phyloP scores from a whole-genome alignment of 2,113 vertebrate species.

The Lophura nycthemera region DNA sequence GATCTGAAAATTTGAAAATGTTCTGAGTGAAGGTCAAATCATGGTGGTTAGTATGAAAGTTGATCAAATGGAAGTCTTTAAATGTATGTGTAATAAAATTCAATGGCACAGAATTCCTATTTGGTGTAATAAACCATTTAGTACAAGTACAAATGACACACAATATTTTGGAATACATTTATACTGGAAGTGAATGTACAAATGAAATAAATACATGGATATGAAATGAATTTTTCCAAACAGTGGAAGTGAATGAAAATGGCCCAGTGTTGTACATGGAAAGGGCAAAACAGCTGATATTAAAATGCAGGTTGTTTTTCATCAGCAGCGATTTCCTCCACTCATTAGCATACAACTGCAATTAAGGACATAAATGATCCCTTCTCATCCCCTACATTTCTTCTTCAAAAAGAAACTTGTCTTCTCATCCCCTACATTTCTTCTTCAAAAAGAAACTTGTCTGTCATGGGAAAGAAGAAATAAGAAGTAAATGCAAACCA shows the following conservation, averaged over 20 bases:
- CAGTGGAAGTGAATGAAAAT: background rate
- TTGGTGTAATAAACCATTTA: background rate
- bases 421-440: background rate
- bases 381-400: background rate
- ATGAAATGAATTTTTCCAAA: background rate
- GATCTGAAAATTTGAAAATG: background rate
- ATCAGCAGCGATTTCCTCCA: background rate
- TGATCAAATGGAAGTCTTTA: background rate
- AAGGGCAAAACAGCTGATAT: background rate
- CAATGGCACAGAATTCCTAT: background rate
- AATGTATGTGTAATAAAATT: background rate
- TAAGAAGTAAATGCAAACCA: background rate
- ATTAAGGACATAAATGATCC: background rate
- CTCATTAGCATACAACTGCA: background rate
- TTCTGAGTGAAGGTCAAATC: rapidly evolving
- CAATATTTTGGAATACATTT: background rate
- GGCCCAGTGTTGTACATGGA: background rate
- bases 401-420: background rate
- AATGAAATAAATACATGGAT: background rate
- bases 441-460: background rate
- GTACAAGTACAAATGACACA: background rate
- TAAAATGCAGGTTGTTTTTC: background rate
- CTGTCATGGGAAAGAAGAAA: background rate
- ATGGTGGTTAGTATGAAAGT: background rate
- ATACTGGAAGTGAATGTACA: background rate